A percentile compares a stretch with the other conserved stretches of the same genome.
Conservation (phyloP, 2,888 invertebrate species). For the Patella caerulea region DNA sequence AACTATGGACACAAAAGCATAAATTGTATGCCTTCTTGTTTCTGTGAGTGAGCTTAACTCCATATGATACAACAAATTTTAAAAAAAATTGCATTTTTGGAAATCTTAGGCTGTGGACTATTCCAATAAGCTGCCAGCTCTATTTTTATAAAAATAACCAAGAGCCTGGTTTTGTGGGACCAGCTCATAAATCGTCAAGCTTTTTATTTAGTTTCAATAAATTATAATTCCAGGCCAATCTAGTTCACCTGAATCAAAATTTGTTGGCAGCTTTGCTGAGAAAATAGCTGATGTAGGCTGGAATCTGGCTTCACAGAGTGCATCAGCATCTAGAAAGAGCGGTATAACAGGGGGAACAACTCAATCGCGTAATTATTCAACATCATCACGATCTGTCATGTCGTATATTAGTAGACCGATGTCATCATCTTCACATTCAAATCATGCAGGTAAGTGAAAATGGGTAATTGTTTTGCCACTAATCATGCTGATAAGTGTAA, state of each 20-base stretch:
- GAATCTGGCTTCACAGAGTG: conserved; percentile 54
- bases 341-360: not conserved
- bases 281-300: conserved; percentile 59
- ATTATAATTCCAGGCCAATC: conserved; percentile 58
- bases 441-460: conserved; percentile 20
- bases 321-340: not conserved
- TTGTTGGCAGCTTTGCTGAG: conserved; percentile 51
- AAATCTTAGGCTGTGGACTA: too few relatives aligned
- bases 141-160: too few relatives aligned
- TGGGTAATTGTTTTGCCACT: not conserved
- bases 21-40: too few relatives aligned
- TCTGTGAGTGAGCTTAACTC: too few relatives aligned
- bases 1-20: too few relatives aligned
- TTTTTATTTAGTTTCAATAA: too few relatives aligned
- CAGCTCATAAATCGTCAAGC: too few relatives aligned
- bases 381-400: conserved; percentile 18
- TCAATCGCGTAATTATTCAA: conserved; percentile 28
- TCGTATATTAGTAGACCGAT: conserved; percentile 19
- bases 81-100: too few relatives aligned
- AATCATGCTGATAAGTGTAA: conserved; percentile 16
- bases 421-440: conserved; percentile 21
- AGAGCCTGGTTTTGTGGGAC: too few relatives aligned
- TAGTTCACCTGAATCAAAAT: conserved; percentile 57
- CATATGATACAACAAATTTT: too few relatives aligned
- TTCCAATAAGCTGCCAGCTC: too few relatives aligned